Conservation (phyloP, 1,140 invertebrate species). For the Mamestra configurata region DNA sequence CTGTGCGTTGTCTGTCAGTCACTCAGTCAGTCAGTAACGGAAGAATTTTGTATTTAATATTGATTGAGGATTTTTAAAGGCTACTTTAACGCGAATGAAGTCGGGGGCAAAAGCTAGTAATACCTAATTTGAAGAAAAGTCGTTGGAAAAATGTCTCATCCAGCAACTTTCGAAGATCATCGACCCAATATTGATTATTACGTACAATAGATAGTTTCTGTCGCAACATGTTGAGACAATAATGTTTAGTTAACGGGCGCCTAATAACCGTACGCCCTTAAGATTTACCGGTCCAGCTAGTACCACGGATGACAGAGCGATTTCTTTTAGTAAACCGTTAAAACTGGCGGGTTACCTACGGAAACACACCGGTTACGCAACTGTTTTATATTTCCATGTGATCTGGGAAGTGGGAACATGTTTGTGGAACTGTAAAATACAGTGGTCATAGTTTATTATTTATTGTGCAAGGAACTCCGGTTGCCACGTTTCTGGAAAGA, state of each 20-base stretch:
- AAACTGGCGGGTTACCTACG: conserved; percentile 37
- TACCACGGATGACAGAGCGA: conserved; percentile 38
- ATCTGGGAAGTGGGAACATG: conserved; percentile 34
- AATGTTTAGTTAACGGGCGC: conserved; percentile 45
- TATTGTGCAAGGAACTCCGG: neutral
- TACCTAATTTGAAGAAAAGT: no score
- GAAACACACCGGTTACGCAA: conserved; percentile 42
- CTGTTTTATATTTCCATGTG: conserved; percentile 38
- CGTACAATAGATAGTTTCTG: conserved; percentile 3
- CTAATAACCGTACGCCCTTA: conserved; percentile 34
- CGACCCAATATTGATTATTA: neutral
- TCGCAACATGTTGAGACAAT: conserved; percentile 44
- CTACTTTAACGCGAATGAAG: no score
- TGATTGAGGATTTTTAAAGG: no score
- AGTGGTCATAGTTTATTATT: neutral
- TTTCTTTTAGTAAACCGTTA: conserved; percentile 49
- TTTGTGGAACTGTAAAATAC: conserved; percentile 19
- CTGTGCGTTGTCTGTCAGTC: no score
- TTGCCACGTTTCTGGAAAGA: neutral
- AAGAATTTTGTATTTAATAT: no score
- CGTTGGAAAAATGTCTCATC: neutral
- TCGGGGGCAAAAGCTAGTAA: no score
- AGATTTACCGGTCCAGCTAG: conserved; percentile 31
- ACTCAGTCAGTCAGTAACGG: no score
- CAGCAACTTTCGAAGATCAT: neutral